Conservation (phyloP, 2,888 invertebrate genomes). For the Hirtodrosophila cameraria region DNA sequence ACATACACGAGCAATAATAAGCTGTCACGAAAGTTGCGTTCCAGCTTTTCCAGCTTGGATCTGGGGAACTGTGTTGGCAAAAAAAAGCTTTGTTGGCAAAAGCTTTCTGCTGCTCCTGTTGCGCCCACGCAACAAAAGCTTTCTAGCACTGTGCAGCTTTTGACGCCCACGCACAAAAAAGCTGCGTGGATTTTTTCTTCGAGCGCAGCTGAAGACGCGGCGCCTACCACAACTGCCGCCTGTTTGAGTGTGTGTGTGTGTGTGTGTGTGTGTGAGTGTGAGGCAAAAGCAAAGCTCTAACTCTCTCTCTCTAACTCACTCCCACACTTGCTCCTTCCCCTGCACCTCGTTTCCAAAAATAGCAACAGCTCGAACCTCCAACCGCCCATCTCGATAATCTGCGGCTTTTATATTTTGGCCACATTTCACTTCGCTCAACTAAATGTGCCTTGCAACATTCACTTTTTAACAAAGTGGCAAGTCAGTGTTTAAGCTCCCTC, state of each 20-base stretch:
- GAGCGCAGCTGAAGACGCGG: constrained; percentile 5
- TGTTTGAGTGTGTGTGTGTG: background rate
- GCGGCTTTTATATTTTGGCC: constrained; percentile 16
- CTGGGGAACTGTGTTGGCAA: constrained; percentile 65
- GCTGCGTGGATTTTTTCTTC: constrained; percentile 1
- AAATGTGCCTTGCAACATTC: constrained; percentile 50
- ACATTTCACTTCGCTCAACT: constrained; percentile 33
- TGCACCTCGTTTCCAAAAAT: constrained; percentile 55
- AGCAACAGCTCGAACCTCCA: constrained; percentile 48
- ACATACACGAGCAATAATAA: background rate
- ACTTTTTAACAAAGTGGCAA: constrained; percentile 42
- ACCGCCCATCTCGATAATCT: background rate
- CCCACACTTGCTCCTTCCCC: background rate
- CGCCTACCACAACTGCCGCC: constrained; percentile 40
- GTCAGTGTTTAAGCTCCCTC: constrained; percentile 38
- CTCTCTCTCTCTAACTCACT: background rate
- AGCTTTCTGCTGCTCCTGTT: constrained; percentile 64
- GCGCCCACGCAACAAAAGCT: constrained; percentile 67
- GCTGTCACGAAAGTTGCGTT: constrained; percentile 27
- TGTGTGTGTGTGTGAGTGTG: constrained; percentile 34
- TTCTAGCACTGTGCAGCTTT: constrained; percentile 52
- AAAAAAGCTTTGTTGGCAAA: constrained; percentile 38
- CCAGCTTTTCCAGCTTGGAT: constrained; percentile 48
- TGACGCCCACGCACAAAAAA: constrained; percentile 50
- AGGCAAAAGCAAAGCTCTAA: constrained; percentile 28